phyloP scores from a whole-genome alignment of 2,113 vertebrate species.

The Lepisosteus osseus region DNA sequence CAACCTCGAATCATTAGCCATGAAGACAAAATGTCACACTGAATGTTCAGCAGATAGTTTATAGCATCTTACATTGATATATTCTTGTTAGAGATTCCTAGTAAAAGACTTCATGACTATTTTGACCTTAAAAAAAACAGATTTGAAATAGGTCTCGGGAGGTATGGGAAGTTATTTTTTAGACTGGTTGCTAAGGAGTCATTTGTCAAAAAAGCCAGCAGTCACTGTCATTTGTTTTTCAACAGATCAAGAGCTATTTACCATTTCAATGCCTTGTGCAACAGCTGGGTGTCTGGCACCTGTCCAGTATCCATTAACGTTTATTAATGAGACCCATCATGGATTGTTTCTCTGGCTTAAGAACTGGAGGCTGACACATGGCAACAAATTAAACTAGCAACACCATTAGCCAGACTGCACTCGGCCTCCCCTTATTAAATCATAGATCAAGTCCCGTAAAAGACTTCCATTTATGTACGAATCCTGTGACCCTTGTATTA shows the following conservation, averaged over 20 bases:
- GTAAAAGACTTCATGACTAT: background rate
- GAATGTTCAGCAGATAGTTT: background rate
- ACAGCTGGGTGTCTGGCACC: slow-evolving; percentile 18
- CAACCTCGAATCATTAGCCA: slow-evolving; percentile 19
- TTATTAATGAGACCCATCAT: slow-evolving; percentile 20
- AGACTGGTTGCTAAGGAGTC: slow-evolving; percentile 4
- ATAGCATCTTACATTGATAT: background rate
- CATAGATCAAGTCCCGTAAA: slow-evolving; percentile 8
- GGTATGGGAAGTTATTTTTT: background rate
- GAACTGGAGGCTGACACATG: slow-evolving; percentile 11
- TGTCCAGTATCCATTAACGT: slow-evolving; percentile 21
- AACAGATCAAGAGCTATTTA: slow-evolving; percentile 10
- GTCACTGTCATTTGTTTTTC: slow-evolving; percentile 10
- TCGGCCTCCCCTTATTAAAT: slow-evolving; percentile 8
- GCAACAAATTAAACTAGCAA: slow-evolving; percentile 18
- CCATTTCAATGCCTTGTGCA: slow-evolving; percentile 17
- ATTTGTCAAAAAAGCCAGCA: slow-evolving; percentile 5
- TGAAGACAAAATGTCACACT: slow-evolving; percentile 8
- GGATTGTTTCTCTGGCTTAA: slow-evolving; percentile 14
- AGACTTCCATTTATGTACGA: background rate
- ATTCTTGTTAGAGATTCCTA: slow-evolving; percentile 1
- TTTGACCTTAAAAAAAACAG: slow-evolving; percentile 4
- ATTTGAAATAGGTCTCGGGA: background rate
- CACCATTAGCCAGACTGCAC: slow-evolving; percentile 11
- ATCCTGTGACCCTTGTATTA: background rate